These are phyloP conservation scores for Heliconius nattereri DNA, from an alignment of 1,140 invertebrate species.

Conservation along the genomic window DNA sequence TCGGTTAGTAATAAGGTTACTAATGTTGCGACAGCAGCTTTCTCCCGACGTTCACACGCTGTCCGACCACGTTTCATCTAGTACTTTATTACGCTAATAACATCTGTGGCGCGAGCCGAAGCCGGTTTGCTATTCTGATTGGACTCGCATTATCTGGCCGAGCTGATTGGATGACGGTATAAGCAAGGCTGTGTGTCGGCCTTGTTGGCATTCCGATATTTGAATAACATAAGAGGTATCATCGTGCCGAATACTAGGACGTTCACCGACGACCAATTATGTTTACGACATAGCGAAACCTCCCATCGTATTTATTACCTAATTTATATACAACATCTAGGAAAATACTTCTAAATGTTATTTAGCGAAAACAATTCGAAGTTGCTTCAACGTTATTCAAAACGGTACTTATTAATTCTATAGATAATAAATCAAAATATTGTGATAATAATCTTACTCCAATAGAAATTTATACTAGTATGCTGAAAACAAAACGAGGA, in stretches of 20 bases:
- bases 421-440: conserved; percentile 8
- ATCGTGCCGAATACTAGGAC: conserved; percentile 24
- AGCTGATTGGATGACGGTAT: conserved; percentile 73
- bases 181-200: conserved; percentile 68
- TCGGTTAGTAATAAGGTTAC: conserved; percentile 68
- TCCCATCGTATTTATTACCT: conserved; percentile 10
- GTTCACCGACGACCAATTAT: conserved; percentile 25
- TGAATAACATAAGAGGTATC: conserved; percentile 41
- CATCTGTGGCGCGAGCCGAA: conserved; percentile 68
- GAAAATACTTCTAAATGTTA: conserved; percentile 6
- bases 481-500: conserved; percentile 24
- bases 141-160: conserved; percentile 60
- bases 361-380: not conserved
- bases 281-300: conserved; percentile 21
- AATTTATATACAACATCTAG: conserved; percentile 15
- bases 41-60: conserved; percentile 77
- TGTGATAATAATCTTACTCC: conserved; percentile 15
- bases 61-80: conserved; percentile 73
- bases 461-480: conserved; percentile 16
- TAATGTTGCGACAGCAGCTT: conserved; percentile 74
- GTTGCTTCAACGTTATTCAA: conserved; percentile 13
- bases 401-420: conserved; percentile 14
- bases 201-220: conserved; percentile 68
- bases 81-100: conserved; percentile 77
- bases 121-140: conserved; percentile 73